phyloP scores from a whole-genome alignment of 2,888 invertebrate species.

The Seira sanloemensis region DNA sequence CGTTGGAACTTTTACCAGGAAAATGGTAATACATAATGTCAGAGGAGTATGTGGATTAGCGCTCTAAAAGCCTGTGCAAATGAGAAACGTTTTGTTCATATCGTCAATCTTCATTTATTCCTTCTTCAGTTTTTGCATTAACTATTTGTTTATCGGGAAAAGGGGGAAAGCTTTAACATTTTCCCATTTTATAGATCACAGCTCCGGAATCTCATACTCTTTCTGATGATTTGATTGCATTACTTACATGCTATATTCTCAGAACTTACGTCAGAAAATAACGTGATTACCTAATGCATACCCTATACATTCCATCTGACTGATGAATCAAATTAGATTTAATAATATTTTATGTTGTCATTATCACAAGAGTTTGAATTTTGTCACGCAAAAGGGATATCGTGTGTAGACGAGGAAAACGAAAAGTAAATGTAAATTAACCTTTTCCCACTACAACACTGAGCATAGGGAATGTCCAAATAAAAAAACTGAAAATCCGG shows the following conservation, averaged over 20 bases:
- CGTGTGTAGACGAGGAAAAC: too few relatives aligned
- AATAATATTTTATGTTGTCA: constrained; percentile 4
- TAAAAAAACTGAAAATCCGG: too few relatives aligned
- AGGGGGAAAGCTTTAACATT: neutral
- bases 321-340: constrained; percentile 1
- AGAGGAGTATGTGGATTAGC: neutral
- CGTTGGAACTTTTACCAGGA: too few relatives aligned
- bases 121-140: neutral
- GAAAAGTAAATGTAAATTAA: too few relatives aligned
- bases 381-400: neutral
- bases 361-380: neutral
- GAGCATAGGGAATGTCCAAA: too few relatives aligned
- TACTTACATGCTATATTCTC: neutral
- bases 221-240: neutral
- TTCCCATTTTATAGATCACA: neutral
- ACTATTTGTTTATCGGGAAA: neutral
- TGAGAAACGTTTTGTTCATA: constrained; percentile 12
- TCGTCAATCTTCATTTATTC: constrained; percentile 40
- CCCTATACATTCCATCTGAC: neutral
- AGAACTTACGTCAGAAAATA: neutral
- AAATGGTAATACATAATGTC: neutral
- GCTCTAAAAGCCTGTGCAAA: neutral
- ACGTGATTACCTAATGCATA: neutral
- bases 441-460: too few relatives aligned
- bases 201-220: neutral